Percentiles rank a stretch among this genome's conserved stretches.
These are phyloP conservation scores for Rachycentron canadum DNA, from an alignment of 2,797 vertebrate genomes.

Conservation along the genomic window DNA sequence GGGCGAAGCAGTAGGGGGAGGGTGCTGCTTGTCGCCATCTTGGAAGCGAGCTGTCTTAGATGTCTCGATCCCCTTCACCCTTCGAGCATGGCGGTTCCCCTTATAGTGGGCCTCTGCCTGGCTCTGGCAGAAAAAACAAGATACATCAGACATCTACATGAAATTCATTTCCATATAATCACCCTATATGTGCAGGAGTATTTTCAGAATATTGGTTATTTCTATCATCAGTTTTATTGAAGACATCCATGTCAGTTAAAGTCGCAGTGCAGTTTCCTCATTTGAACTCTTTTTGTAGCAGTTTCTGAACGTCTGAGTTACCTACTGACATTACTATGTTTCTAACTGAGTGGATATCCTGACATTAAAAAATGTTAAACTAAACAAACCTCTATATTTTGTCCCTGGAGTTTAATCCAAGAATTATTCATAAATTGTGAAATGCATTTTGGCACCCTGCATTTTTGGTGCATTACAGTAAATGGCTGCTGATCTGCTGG, in stretches of 20 bases:
- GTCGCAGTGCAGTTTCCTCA: neutral
- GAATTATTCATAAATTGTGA: neutral
- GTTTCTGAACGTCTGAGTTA: neutral
- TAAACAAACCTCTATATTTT: neutral
- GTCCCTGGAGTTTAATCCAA: neutral
- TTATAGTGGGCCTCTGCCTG: slow-evolving; percentile 94
- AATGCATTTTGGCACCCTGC: neutral
- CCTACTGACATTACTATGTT: neutral
- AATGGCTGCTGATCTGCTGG: slow-evolving; percentile 15
- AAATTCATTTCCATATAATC: neutral
- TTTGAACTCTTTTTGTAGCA: neutral
- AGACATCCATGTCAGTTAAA: neutral
- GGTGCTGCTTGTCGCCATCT: slow-evolving; percentile 84
- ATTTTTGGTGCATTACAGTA: neutral
- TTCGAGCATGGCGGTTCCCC: slow-evolving; percentile 91
- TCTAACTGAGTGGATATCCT: neutral
- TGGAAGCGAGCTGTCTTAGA: slow-evolving; percentile 86
- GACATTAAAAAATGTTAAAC: neutral
- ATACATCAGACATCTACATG: neutral
- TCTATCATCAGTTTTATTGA: neutral
- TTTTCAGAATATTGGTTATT: neutral
- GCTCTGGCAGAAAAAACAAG: slow-evolving; percentile 80
- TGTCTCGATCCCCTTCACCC: slow-evolving; percentile 91
- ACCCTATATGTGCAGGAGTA: neutral
- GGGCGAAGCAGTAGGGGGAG: slow-evolving; percentile 65